phyloP scores from a whole-genome alignment of 2,888 invertebrate genomes.

The Cantharis rustica region DNA sequence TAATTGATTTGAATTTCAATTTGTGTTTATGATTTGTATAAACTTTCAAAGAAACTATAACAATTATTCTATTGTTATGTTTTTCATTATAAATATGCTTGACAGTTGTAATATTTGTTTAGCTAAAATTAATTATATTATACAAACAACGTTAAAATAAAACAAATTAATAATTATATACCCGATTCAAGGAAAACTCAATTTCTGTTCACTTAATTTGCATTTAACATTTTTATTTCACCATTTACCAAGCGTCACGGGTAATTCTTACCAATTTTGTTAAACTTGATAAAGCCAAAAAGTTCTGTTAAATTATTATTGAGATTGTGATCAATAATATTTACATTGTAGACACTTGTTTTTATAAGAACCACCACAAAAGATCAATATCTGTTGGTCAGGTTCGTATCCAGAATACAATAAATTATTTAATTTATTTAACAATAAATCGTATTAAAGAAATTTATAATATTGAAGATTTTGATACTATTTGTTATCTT shows the following conservation, averaged over 20 bases:
- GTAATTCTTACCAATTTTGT: background rate
- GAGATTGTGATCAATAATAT: too few relatives aligned
- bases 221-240: background rate
- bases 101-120: background rate
- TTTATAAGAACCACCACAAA: too few relatives aligned
- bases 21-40: background rate
- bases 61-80: background rate
- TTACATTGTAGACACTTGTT: too few relatives aligned
- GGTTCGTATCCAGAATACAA: too few relatives aligned
- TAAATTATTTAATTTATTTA: too few relatives aligned
- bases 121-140: background rate
- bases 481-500: background rate
- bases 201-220: background rate
- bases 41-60: background rate
- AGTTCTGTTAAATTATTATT: too few relatives aligned
- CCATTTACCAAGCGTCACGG: background rate
- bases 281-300: background rate
- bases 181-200: background rate
- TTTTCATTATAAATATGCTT: background rate
- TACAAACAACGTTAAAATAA: background rate
- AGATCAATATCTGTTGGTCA: too few relatives aligned
- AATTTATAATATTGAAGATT: background rate
- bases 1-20: background rate
- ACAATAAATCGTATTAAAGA: too few relatives aligned
- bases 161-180: background rate